Percentiles rank a stretch among this genome's conserved stretches.
Conservation (phyloP, 2,113 vertebrate genomes). For the Eulemur rufifrons region DNA sequence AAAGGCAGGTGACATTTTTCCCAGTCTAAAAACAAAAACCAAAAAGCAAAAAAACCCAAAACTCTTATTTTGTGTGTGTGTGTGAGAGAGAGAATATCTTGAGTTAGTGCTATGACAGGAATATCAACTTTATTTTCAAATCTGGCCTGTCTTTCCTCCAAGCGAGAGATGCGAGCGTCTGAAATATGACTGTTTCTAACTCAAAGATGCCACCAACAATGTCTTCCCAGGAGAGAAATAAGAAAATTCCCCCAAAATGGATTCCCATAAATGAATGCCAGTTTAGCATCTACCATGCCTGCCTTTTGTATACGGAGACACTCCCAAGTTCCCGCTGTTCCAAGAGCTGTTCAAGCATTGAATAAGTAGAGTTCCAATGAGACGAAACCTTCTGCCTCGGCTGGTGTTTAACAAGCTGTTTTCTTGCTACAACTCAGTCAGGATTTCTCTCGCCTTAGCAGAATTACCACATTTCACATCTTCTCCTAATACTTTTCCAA, state of each 20-base stretch:
- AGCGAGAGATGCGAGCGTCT: slow-evolving; percentile 57
- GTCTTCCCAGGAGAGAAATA: slow-evolving; percentile 77
- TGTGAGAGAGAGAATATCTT: neutral
- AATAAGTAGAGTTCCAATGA: slow-evolving; percentile 83
- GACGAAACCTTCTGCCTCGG: slow-evolving; percentile 84
- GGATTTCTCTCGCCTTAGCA: slow-evolving; percentile 80
- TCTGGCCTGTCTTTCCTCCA: slow-evolving; percentile 47
- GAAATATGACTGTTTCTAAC: slow-evolving; percentile 70
- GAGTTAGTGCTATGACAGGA: slow-evolving; percentile 56
- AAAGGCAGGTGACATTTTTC: slow-evolving; percentile 74
- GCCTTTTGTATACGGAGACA: slow-evolving; percentile 77
- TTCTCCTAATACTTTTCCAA: slow-evolving; percentile 64
- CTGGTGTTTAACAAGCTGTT: slow-evolving; percentile 86
- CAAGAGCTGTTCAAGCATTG: slow-evolving; percentile 81
- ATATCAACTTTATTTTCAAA: slow-evolving; percentile 70
- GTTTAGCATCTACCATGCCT: slow-evolving; percentile 81
- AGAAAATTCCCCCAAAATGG: slow-evolving; percentile 78
- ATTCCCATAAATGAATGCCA: slow-evolving; percentile 83
- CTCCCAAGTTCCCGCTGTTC: slow-evolving; percentile 77
- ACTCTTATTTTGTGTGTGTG: neutral
- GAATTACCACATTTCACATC: slow-evolving; percentile 72
- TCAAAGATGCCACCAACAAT: slow-evolving; percentile 75
- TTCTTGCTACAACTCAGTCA: slow-evolving; percentile 81
- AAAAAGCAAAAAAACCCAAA: neutral
- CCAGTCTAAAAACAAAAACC: slow-evolving; percentile 71